Percentiles rank a stretch among this genome's conserved stretches.
These are phyloP conservation scores for Zoroaster sp. DNA, from an alignment of 53 echinoderm and acorn worm species.

Conservation along the genomic window DNA sequence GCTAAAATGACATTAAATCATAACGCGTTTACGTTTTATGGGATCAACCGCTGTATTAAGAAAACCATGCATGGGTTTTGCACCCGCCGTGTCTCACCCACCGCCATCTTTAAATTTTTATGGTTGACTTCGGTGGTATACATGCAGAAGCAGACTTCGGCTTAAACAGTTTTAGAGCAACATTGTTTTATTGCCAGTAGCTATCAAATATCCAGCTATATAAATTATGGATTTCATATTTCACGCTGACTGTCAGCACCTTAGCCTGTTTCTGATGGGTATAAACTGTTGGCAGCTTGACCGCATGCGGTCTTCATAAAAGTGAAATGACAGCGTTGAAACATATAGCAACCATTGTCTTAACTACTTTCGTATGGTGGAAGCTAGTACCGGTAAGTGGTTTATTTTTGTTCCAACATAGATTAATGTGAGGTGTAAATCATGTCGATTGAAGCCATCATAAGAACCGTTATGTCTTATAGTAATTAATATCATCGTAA, in stretches of 20 bases:
- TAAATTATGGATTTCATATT: background rate
- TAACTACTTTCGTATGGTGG: background rate
- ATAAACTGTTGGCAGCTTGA: background rate
- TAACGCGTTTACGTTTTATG: conserved; percentile 23
- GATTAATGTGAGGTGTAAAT: no score
- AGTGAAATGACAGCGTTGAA: background rate
- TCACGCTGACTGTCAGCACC: background rate
- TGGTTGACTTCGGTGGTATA: background rate
- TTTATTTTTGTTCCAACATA: no score
- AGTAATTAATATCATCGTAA: no score
- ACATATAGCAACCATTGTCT: background rate
- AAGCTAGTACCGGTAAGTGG: no score
- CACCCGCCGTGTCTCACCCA: background rate
- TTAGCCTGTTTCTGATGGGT: background rate
- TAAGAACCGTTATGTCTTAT: no score
- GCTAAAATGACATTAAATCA: conserved; percentile 22
- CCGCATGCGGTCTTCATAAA: background rate
- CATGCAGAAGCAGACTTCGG: background rate
- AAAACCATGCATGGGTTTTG: background rate
- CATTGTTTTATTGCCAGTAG: conserved; percentile 38
- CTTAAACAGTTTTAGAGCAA: conserved; percentile 1
- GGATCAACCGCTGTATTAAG: background rate
- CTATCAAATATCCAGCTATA: conserved; percentile 8
- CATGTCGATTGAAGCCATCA: no score
- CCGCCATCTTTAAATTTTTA: conserved; percentile 27